A percentile compares a stretch with the other conserved stretches of the same genome.
Evolutionary conservation across 2,797 vertebrate species (phyloP).

Genomic region (Antennarius maculatus): DNA sequence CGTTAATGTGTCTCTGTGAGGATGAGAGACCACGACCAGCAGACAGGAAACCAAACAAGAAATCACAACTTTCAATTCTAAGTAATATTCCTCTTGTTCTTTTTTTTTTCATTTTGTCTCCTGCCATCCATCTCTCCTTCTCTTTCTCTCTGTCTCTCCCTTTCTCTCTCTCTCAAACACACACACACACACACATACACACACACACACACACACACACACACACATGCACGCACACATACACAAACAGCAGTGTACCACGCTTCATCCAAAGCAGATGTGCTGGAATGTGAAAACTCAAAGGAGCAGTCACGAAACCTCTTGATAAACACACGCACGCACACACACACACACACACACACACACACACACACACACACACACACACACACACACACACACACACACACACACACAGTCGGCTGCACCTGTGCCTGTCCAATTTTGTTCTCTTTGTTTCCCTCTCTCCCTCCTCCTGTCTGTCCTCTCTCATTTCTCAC

Average conservation of each 20-base stretch:
- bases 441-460: constrained; percentile 15
- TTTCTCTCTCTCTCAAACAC: constrained; percentile 20
- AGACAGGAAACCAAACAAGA: not conserved
- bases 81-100: constrained; percentile 14
- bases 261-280: constrained; percentile 80
- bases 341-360: constrained; percentile 14
- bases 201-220: constrained; percentile 25
- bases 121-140: not conserved
- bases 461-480: constrained; percentile 19
- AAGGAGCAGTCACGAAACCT: constrained; percentile 78
- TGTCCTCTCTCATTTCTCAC: constrained; percentile 43
- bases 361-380: constrained; percentile 1
- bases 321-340: constrained; percentile 56
- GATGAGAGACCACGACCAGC: not conserved
- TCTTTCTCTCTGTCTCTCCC: not conserved
- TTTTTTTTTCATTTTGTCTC: not conserved
- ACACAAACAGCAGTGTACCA: constrained; percentile 52
- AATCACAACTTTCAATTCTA: constrained; percentile 7
- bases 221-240: constrained; percentile 27
- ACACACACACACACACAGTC: constrained; percentile 34
- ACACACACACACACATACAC: constrained; percentile 20
- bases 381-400: constrained; percentile 8
- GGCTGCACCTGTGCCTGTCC: constrained; percentile 68
- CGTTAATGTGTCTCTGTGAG: not conserved
- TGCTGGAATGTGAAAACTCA: constrained; percentile 77